Evolutionary conservation across 2,113 vertebrate genomes (phyloP).

Genomic region (Carettochelys insculpta): DNA sequence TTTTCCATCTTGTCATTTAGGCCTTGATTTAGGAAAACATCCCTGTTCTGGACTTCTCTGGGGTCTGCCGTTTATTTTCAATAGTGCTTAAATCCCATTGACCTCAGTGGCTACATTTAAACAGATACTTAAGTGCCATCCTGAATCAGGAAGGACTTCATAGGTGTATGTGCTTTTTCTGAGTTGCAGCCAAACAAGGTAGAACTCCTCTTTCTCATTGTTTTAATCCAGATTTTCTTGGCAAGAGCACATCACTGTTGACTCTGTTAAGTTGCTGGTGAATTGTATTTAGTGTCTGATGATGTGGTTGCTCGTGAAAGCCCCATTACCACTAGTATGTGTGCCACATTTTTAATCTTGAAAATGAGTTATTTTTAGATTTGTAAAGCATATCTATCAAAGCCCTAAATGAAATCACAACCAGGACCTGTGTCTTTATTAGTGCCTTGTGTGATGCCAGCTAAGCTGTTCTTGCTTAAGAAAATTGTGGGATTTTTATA

Average conservation of each 20-base stretch:
- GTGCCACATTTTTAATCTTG: not conserved
- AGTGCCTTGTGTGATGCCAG: not conserved
- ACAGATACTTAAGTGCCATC: not conserved
- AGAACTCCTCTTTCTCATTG: not conserved
- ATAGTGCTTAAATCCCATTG: not conserved
- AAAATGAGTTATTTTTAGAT: not conserved
- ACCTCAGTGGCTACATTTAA: not conserved
- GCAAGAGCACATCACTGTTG: not conserved
- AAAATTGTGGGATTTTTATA: not conserved
- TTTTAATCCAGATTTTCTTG: not conserved
- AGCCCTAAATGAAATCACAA: not conserved
- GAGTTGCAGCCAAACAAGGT: not conserved
- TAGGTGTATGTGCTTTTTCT: not conserved
- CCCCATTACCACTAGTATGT: rapidly evolving
- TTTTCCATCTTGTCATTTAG: not conserved
- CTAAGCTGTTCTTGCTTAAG: not conserved
- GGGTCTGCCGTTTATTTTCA: not conserved
- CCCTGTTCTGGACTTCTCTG: not conserved
- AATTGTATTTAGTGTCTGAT: not conserved
- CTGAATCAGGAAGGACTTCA: not conserved
- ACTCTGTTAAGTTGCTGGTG: not conserved
- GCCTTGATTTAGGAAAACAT: not conserved
- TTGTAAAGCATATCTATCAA: not conserved
- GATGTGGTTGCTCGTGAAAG: not conserved
- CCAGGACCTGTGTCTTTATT: not conserved